Evolutionary conservation across 2,888 invertebrate species (phyloP).

Genomic region (Eilema depressum): DNA sequence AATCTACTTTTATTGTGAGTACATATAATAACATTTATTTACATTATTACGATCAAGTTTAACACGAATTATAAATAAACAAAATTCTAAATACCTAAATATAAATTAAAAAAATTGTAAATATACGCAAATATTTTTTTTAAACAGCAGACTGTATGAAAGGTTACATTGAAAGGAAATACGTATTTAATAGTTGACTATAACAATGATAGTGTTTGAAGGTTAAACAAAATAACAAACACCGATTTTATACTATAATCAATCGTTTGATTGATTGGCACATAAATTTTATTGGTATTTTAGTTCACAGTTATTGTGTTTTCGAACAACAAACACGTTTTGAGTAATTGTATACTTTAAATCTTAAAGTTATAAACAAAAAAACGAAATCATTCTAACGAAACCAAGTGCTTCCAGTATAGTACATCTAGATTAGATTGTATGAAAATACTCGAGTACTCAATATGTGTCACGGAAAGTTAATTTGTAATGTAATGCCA

Average conservation of each 20-base stretch:
- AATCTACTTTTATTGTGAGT: slow-evolving; percentile 72
- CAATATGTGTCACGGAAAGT: too few species aligned
- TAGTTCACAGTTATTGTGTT: not conserved
- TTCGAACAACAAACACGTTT: not conserved
- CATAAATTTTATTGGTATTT: slow-evolving; percentile 16
- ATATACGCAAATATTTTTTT: not conserved
- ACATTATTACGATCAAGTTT: not conserved
- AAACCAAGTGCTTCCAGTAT: too few species aligned
- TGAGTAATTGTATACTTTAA: not conserved
- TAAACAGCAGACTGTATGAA: not conserved
- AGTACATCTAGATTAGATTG: too few species aligned
- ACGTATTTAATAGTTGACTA: slow-evolving; percentile 9
- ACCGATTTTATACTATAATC: slow-evolving; percentile 14
- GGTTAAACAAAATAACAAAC: slow-evolving; percentile 9
- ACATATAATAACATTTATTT: slow-evolving; percentile 6
- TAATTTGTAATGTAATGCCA: too few species aligned
- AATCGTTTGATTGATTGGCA: slow-evolving; percentile 17
- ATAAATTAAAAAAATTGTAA: not conserved
- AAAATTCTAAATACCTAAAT: not conserved
- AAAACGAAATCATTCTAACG: too few species aligned
- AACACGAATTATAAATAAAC: not conserved
- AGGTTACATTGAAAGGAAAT: not conserved
- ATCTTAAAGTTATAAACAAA: not conserved
- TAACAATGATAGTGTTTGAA: slow-evolving; percentile 11
- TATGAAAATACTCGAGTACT: too few species aligned